These are phyloP conservation scores for Suillia variegata DNA, from an alignment of 2,888 invertebrate species.

Conservation along the genomic window DNA sequence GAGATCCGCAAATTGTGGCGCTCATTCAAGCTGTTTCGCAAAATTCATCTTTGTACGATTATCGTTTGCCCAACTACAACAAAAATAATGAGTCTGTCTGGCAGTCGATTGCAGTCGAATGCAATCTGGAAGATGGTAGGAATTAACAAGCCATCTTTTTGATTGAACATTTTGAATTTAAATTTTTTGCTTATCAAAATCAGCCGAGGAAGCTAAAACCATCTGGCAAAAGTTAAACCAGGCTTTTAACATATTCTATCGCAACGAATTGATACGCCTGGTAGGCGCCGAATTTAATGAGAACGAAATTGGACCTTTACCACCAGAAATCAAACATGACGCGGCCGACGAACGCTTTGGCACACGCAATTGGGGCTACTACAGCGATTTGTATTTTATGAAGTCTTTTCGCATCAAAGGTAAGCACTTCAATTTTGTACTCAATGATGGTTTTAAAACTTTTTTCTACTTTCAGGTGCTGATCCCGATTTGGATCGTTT, in stretches of 20 bases:
- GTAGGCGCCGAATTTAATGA: constrained; percentile 19
- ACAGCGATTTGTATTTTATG: constrained; percentile 27
- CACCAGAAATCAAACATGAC: neutral
- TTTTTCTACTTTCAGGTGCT: too few relatives aligned
- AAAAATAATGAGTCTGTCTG: constrained; percentile 13
- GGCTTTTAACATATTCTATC: constrained; percentile 16
- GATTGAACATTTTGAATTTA: too few relatives aligned
- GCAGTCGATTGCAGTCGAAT: constrained; percentile 5
- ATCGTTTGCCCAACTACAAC: constrained; percentile 10
- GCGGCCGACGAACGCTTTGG: constrained; percentile 2
- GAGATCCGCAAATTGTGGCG: constrained; percentile 13
- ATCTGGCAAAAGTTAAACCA: constrained; percentile 16
- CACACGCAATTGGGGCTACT: constrained; percentile 16
- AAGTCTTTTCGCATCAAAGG: constrained; percentile 19
- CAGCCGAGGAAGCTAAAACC: constrained; percentile 14
- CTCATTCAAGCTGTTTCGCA: constrained; percentile 17
- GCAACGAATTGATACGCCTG: constrained; percentile 21
- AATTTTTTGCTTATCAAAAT: too few relatives aligned
- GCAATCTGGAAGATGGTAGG: constrained; percentile 17
- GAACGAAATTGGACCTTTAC: constrained; percentile 9
- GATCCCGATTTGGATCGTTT: constrained; percentile 22
- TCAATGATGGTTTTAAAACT: too few relatives aligned
- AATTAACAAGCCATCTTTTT: too few relatives aligned
- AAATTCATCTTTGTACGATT: constrained; percentile 18
- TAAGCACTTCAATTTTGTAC: too few relatives aligned